phyloP scores from a whole-genome alignment of 37 sponge, comb jelly and placozoan genomes.

The Halisarca cf. caerulea region DNA sequence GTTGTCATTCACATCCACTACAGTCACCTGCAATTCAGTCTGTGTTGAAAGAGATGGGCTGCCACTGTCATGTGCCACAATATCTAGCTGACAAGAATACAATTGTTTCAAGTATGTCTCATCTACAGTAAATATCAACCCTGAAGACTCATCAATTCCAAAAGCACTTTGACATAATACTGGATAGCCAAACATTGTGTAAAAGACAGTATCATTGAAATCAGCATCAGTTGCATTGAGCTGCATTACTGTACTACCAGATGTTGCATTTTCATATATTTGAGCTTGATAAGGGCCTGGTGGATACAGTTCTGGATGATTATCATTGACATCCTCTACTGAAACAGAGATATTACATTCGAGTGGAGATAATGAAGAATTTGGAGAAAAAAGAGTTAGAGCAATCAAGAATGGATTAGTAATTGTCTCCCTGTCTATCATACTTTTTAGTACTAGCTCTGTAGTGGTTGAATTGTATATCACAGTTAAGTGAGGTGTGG shows the following conservation, averaged over 20 bases:
- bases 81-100: not conserved
- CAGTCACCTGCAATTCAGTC: not conserved
- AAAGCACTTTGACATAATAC: not conserved
- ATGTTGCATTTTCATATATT: conserved; percentile 2
- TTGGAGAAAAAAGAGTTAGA: not conserved
- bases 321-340: conserved; percentile 2
- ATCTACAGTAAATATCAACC: not conserved
- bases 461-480: not conserved
- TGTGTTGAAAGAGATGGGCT: not conserved
- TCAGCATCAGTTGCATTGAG: conserved; percentile 13
- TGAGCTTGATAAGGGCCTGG: not conserved
- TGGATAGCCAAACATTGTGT: not conserved
- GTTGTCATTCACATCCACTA: conserved; percentile 1
- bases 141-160: not conserved
- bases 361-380: not conserved
- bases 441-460: not conserved
- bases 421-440: not conserved
- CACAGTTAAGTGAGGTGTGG: not conserved
- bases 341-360: not conserved
- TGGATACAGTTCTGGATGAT: not conserved
- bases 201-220: not conserved
- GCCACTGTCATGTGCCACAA: not conserved
- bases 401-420: not conserved
- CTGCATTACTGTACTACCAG: not conserved
- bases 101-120: not conserved